phyloP scores from a whole-genome alignment of 2,888 invertebrate genomes.

The Meta bourneti region DNA sequence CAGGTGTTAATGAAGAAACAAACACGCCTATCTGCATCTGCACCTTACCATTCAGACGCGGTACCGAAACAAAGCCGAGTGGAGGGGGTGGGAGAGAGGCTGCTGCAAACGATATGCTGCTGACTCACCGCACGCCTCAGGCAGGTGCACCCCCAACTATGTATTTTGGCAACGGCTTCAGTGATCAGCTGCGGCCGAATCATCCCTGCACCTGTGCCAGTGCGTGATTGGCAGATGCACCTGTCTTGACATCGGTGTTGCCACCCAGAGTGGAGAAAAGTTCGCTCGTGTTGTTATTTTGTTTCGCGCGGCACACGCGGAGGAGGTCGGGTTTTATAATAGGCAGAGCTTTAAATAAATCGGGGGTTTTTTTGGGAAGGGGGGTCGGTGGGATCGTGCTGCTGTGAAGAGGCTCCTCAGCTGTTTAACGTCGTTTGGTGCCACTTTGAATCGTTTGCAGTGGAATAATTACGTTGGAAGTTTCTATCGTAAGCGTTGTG shows the following conservation, averaged over 20 bases:
- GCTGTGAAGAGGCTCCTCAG: background rate
- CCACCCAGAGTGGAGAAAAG: slow-evolving; percentile 24
- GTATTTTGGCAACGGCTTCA: slow-evolving; percentile 17
- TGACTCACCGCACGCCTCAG: slow-evolving; percentile 33
- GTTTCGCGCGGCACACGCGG: background rate
- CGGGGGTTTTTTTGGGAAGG: background rate
- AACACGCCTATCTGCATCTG: too few species aligned
- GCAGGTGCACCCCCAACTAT: slow-evolving; percentile 47
- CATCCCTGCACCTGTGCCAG: slow-evolving; percentile 59
- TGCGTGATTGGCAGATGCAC: slow-evolving; percentile 66
- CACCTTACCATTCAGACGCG: too few species aligned
- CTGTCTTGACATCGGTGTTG: slow-evolving; percentile 49
- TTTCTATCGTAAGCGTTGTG: too few species aligned
- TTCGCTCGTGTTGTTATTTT: background rate
- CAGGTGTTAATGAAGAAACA: background rate
- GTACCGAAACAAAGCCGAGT: background rate
- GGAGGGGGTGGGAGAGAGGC: slow-evolving; percentile 2
- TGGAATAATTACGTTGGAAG: background rate
- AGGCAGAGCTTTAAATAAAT: background rate
- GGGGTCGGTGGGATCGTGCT: background rate
- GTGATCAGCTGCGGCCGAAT: slow-evolving; percentile 43
- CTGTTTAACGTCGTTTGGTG: background rate
- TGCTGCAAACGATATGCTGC: slow-evolving; percentile 21
- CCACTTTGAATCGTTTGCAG: background rate
- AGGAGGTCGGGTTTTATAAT: background rate